phyloP scores from a whole-genome alignment of 2,888 invertebrate genomes.

The Parnassius smintheus region DNA sequence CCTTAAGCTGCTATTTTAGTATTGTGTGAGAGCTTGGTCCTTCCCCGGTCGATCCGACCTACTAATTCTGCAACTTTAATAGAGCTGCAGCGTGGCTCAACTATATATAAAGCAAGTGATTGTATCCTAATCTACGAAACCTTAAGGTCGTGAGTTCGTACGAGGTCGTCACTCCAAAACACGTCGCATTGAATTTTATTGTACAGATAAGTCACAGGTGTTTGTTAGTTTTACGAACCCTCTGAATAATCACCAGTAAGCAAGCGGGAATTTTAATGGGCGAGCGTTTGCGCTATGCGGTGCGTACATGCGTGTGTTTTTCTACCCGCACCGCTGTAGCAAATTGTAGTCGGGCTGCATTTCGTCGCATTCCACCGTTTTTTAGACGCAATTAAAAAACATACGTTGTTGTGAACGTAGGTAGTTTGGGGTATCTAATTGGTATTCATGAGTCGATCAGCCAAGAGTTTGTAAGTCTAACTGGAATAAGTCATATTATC shows the following conservation, averaged over 20 bases:
- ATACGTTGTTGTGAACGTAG: conserved; percentile 8
- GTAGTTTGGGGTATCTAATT: background rate
- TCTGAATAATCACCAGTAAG: conserved; percentile 69
- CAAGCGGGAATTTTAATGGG: conserved; percentile 74
- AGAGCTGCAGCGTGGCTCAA: too few species aligned
- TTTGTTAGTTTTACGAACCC: conserved; percentile 46
- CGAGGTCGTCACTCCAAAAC: too few species aligned
- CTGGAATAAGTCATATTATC: too few species aligned
- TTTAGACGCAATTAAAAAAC: conserved; percentile 31
- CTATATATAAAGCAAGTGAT: too few species aligned
- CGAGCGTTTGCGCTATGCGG: conserved; percentile 43
- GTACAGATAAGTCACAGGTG: conserved; percentile 1
- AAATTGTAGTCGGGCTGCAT: conserved; percentile 48
- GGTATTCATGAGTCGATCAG: too few species aligned
- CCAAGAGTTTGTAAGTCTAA: too few species aligned
- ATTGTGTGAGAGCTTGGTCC: too few species aligned
- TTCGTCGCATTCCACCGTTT: conserved; percentile 46
- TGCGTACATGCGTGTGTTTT: conserved; percentile 47
- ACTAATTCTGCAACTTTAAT: too few species aligned
- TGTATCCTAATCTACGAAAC: too few species aligned
- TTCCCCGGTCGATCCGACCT: too few species aligned
- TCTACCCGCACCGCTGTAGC: conserved; percentile 38
- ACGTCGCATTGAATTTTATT: background rate
- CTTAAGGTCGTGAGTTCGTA: too few species aligned
- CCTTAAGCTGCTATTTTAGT: too few species aligned